phyloP scores from a whole-genome alignment of 23 tunicate species.

The Diplosoma virens region DNA sequence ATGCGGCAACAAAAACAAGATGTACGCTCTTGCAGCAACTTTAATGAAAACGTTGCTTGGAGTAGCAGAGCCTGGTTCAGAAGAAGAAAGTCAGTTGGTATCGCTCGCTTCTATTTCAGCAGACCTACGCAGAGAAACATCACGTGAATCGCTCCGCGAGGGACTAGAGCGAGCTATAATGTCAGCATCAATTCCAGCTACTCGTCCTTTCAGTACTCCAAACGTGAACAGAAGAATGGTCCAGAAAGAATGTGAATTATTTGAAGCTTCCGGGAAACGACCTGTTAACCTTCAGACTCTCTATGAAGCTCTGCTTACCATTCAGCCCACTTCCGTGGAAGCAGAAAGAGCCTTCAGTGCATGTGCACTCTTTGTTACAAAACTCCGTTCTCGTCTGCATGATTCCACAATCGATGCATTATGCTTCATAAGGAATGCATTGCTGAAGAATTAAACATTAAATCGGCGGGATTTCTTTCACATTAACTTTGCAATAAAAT shows the following conservation, averaged over 20 bases:
- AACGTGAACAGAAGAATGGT: constrained; percentile 42
- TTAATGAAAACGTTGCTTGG: constrained; percentile 49
- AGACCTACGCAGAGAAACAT: constrained; percentile 17
- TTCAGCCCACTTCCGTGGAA: constrained; percentile 63
- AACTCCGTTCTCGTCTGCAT: constrained; percentile 48
- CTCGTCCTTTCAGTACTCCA: constrained; percentile 37
- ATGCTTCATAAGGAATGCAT: constrained; percentile 31
- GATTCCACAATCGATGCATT: constrained; percentile 42
- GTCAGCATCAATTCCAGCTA: constrained; percentile 47
- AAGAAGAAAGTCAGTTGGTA: constrained; percentile 33
- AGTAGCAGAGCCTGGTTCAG: constrained; percentile 26
- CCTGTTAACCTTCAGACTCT: constrained; percentile 51
- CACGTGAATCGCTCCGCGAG: constrained; percentile 32
- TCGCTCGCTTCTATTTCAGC: constrained; percentile 40
- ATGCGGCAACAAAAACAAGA: constrained; percentile 49
- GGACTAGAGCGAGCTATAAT: constrained; percentile 50
- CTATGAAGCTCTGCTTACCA: constrained; percentile 51
- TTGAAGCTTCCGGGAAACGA: constrained; percentile 50
- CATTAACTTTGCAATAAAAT: too few species aligned
- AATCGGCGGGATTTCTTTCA: constrained; percentile 6
- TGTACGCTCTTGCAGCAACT: constrained; percentile 44
- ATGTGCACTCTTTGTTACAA: constrained; percentile 46
- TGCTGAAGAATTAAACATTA: constrained; percentile 31
- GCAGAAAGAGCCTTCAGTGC: constrained; percentile 65
- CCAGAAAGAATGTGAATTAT: constrained; percentile 50